A percentile compares a stretch with the other conserved stretches of the same genome.
Evolutionary conservation across 2,888 invertebrate species (phyloP).

Genomic region (Lomographa bimaculata): DNA sequence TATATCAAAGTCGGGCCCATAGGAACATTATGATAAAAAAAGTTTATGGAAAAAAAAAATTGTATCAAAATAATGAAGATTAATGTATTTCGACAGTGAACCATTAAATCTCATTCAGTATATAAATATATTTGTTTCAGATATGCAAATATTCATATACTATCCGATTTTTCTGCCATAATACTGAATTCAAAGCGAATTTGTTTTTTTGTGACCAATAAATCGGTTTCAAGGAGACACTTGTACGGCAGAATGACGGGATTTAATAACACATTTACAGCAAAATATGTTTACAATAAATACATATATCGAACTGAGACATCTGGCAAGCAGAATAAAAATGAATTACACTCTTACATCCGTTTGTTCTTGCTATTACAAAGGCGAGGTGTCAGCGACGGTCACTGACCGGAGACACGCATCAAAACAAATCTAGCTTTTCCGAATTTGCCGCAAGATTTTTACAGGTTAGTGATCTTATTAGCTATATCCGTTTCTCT

Average conservation of each 20-base stretch:
- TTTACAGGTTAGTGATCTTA: conserved; percentile 23
- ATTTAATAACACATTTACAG: conserved; percentile 12
- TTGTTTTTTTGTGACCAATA: no score
- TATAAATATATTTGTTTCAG: no score
- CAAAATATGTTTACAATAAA: conserved; percentile 9
- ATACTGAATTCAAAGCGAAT: no score
- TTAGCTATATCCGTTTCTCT: conserved; percentile 1
- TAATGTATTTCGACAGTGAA: no score
- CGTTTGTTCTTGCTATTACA: conserved; percentile 23
- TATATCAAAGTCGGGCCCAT: no score
- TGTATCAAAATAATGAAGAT: no score
- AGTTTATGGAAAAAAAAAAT: no score
- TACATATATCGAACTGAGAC: conserved; percentile 4
- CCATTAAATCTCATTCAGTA: no score
- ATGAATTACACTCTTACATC: conserved; percentile 14
- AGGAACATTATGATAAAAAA: no score
- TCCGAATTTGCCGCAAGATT: conserved; percentile 12
- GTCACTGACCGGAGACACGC: conserved; percentile 26
- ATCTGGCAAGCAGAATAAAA: conserved; percentile 20
- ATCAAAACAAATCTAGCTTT: conserved; percentile 26
- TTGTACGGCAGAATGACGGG: conserved; percentile 3
- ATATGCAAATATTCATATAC: no score
- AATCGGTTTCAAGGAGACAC: no score
- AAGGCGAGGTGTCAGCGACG: conserved; percentile 24
- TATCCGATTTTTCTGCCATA: no score